Evolutionary conservation across 2,797 vertebrate species (phyloP), one percentile per base, ranked within the genome.

Genomic region (Schizopygopsis malacanthus): DNA sequence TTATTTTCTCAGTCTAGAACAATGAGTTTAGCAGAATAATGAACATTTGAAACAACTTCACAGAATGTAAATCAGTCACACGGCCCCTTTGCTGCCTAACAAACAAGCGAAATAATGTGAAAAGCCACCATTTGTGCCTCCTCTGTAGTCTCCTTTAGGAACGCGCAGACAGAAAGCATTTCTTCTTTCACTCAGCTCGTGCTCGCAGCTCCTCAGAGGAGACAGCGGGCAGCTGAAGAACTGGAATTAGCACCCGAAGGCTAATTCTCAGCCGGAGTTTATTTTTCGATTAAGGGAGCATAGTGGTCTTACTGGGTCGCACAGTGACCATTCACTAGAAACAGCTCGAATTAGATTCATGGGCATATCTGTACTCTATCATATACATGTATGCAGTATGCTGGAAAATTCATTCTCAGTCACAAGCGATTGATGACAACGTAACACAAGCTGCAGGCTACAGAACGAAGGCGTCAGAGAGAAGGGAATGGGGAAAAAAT

Each of bases 161-260:
- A 71, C 13, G 18, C 8, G 25, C 67, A 50, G 67, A 77, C n/a
- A 45, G 76, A 82, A 88, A 83, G 67, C 80, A 52, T 85, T 80
- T 73, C 73, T 85, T 87, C 41, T 82, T 70, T 79, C 79, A 79
- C 72, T 88, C 85, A 84, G 73, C 70, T 83, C 82, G 4, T 22
- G 56, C 77, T 83, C 25, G 8, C 83, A 69, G 70, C 79, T 69
- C 83, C 72, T 83, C 77, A 12, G 80, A 78, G 65, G 61, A 81
- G 71, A 88, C 78, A 82, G 85, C 85, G 72, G 87, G 87, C 86
- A 87, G 67, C 52, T 90, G 77, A 87, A 87, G 80, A 72, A 85
- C 65, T 87, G 81, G 81, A 87, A 90, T 90, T 87, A 88, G 82
- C 87, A 76, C 85, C 85, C 80, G 82, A 87, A 84, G 85, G 77